Evolutionary conservation across 92 coral and sea anemone genomes (phyloP), one percentile per base, ranked within the genome.

Genomic region (Plumapathes pennacea): DNA sequence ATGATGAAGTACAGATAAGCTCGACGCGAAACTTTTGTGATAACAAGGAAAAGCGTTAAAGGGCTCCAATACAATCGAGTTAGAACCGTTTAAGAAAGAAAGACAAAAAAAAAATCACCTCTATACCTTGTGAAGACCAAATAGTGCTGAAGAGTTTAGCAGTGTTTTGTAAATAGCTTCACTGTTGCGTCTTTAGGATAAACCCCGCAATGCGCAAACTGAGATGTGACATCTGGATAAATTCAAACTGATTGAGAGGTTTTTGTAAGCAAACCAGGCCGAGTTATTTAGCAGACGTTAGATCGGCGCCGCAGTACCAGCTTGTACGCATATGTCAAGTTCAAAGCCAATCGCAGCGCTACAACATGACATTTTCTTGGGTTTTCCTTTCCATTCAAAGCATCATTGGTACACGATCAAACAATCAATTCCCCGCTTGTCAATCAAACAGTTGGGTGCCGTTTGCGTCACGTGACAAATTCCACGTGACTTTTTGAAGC

Each of bases 231-330:
- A 89, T 86, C 95, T 87, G 95, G 89, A 72, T 87, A 61, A 53
- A 76, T 69, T 83, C 95, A 87, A 78, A 76, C 89, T 72, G 63
- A 71, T 82, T 82, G 95, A 87, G 82, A 87, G 90, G 81, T 77
- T 69, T n/a, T 77, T 80, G 95, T 77, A 85, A 67, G 86, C 89
- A 80, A 75, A 65, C 90, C 95, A 76, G 89, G 64, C 82, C 60
- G 50, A 77, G 80, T 72, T 80, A 74, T 71, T 71, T 60, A 71
- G 84, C 69, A 67, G 79, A 82, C 86, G 81, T 85, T 85, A 65
- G 84, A 73, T 63, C 76, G 95, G 95, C 95, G 95, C 95, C 95
- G 61, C 74, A 55, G 60, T 51, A 68, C 95, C 95, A 74, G 86
- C 78, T 48, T 52, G 55, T 41, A 78, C 64, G 54, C 33, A 71